phyloP scores from a whole-genome alignment of 2,113 vertebrate genomes.

The Eolophus roseicapilla region DNA sequence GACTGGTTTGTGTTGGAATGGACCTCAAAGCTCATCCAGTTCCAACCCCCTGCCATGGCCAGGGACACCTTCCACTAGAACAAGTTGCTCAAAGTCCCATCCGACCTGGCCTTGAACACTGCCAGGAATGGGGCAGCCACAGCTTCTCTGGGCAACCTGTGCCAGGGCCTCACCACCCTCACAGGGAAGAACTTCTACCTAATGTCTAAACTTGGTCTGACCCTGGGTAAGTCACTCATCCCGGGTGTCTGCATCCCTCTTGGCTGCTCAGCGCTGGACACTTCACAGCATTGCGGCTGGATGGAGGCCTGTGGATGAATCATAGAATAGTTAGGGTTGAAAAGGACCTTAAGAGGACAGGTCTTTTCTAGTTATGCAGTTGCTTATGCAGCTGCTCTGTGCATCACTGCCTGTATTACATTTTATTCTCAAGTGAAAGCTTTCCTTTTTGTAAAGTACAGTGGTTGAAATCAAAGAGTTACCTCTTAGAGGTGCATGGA shows the following conservation, averaged over 20 bases:
- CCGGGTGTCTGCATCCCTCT: fast-evolving
- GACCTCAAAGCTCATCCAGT: not conserved
- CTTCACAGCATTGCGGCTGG: not conserved
- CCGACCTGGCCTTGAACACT: not conserved
- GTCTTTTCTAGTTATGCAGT: not conserved
- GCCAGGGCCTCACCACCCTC: not conserved
- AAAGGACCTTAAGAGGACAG: not conserved
- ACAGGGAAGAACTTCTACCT: not conserved
- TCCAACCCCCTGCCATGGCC: not conserved
- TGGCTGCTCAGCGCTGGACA: fast-evolving
- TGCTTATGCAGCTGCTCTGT: not conserved
- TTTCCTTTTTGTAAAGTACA: not conserved
- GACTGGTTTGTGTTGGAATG: not conserved
- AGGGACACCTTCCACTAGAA: not conserved
- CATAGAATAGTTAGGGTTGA: not conserved
- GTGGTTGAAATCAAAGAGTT: not conserved
- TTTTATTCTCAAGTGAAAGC: not conserved
- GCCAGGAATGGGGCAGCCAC: not conserved
- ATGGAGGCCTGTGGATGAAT: not conserved
- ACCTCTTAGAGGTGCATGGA: not conserved
- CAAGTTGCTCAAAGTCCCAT: not conserved
- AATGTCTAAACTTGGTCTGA: not conserved
- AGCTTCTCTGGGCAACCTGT: not conserved
- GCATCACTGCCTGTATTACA: not conserved
- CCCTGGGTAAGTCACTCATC: not conserved